Evolutionary conservation across 2,113 vertebrate species (phyloP).

Genomic region (Ptilonorhynchus violaceus): DNA sequence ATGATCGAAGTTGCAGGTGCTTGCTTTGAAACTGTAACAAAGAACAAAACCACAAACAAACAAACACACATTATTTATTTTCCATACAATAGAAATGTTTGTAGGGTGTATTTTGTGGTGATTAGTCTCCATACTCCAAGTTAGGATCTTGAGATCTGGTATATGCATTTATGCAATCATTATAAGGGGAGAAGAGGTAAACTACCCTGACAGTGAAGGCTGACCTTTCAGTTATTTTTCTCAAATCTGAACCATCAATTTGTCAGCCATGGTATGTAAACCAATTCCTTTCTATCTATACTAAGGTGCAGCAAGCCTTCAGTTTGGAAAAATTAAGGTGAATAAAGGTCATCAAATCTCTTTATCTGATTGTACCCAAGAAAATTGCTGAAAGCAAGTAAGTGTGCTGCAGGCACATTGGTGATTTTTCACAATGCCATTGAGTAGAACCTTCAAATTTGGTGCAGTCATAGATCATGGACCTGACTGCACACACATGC

Average conservation of each 20-base stretch:
- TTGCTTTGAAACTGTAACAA: not conserved
- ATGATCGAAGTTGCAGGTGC: not conserved
- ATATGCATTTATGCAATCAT: not conserved
- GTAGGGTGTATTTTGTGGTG: not conserved
- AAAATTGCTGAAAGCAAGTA: slow-evolving; percentile 40
- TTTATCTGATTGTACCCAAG: slow-evolving; percentile 27
- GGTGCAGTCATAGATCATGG: slow-evolving; percentile 24
- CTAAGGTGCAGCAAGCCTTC: not conserved
- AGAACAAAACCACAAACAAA: not conserved
- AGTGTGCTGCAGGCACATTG: not conserved
- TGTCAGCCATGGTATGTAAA: not conserved
- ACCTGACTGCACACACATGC: not conserved
- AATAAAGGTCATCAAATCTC: slow-evolving; percentile 25
- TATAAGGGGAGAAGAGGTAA: not conserved
- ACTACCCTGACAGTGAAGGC: not conserved
- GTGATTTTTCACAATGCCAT: slow-evolving; percentile 38
- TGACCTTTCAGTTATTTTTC: not conserved
- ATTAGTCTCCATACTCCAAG: not conserved
- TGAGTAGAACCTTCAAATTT: slow-evolving; percentile 29
- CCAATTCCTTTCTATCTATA: not conserved
- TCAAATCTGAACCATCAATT: not conserved
- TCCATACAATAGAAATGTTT: not conserved
- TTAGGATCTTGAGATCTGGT: not conserved
- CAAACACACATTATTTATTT: not conserved
- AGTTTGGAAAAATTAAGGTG: slow-evolving; percentile 37